Evolutionary conservation across 30 jellyfish, hydroid and myxozoan species (phyloP).

Genomic region (Catostylus mosaicus): DNA sequence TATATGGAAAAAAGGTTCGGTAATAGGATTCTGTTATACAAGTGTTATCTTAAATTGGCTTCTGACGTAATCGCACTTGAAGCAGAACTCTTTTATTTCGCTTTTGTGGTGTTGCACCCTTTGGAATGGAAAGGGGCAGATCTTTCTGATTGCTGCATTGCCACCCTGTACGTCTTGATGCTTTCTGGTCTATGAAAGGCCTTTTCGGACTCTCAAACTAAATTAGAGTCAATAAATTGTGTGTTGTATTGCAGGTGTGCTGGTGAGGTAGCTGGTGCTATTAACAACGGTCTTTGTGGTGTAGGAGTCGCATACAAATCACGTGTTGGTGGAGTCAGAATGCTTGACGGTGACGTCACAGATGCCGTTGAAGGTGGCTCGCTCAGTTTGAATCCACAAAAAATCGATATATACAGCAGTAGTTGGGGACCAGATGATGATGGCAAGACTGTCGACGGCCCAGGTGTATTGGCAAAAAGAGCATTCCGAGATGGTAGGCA

Average conservation of each 20-base stretch:
- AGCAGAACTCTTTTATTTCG: no score
- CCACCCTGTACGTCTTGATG: no score
- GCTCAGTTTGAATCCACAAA: constrained; percentile 72
- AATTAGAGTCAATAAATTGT: no score
- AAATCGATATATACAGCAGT: constrained; percentile 92
- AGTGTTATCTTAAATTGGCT: no score
- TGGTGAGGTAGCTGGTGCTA: constrained; percentile 94
- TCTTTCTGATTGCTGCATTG: no score
- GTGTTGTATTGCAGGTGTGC: constrained; percentile 88
- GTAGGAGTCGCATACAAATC: constrained; percentile 92
- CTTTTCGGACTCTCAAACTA: no score
- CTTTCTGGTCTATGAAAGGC: no score
- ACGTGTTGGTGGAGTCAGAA: constrained; percentile 91
- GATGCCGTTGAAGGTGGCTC: constrained; percentile 99
- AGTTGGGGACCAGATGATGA: constrained; percentile 99
- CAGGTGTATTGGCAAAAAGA: constrained; percentile 77
- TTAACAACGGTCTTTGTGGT: constrained; percentile 83
- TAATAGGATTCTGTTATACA: no score
- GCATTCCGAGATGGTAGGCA: constrained; percentile 79
- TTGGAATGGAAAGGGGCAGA: no score
- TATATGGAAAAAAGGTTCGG: no score
- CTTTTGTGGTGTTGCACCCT: no score
- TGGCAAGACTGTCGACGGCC: constrained; percentile 96
- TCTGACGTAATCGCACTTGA: no score
- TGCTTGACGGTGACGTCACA: constrained; percentile 97